phyloP scores from a whole-genome alignment of 2,797 vertebrate genomes.

The Cyclopterus lumpus region DNA sequence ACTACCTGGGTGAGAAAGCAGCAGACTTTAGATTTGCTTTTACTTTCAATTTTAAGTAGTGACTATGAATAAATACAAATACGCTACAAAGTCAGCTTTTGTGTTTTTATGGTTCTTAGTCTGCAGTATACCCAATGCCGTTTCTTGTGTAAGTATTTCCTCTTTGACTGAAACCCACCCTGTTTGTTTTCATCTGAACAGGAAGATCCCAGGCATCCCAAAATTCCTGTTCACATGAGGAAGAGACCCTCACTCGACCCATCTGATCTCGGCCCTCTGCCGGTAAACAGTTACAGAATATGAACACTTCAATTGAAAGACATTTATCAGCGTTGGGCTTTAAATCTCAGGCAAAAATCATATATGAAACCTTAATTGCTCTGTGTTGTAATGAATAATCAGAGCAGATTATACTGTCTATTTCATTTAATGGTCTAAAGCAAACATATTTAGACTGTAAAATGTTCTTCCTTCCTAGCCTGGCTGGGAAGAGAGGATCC shows the following conservation, averaged over 20 bases:
- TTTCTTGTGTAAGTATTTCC: slow-evolving; percentile 39
- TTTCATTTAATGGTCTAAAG: background rate
- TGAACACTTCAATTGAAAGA: slow-evolving; percentile 8
- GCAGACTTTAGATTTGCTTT: background rate
- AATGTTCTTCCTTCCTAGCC: slow-evolving; percentile 78
- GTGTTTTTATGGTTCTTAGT: background rate
- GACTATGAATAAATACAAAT: background rate
- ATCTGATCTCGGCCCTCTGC: slow-evolving; percentile 90
- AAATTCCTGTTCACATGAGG: slow-evolving; percentile 86
- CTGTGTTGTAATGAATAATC: background rate
- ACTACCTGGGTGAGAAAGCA: slow-evolving; percentile 91
- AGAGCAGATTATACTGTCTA: background rate
- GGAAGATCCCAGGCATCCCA: slow-evolving; percentile 92
- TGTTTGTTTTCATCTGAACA: slow-evolving; percentile 78
- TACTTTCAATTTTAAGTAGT: background rate
- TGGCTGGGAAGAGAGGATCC: slow-evolving; percentile 96
- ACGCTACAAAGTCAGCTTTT: background rate
- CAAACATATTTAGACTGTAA: background rate
- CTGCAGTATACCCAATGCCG: background rate
- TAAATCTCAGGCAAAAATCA: background rate
- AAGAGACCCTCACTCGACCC: slow-evolving; percentile 88
- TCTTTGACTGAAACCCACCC: slow-evolving; percentile 45
- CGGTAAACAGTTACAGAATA: slow-evolving; percentile 80
- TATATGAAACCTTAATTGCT: too few species aligned
- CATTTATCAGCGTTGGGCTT: slow-evolving; percentile 5